Evolutionary conservation across 2,888 invertebrate genomes (phyloP).

Genomic region (Lasioglossum zephyrum): DNA sequence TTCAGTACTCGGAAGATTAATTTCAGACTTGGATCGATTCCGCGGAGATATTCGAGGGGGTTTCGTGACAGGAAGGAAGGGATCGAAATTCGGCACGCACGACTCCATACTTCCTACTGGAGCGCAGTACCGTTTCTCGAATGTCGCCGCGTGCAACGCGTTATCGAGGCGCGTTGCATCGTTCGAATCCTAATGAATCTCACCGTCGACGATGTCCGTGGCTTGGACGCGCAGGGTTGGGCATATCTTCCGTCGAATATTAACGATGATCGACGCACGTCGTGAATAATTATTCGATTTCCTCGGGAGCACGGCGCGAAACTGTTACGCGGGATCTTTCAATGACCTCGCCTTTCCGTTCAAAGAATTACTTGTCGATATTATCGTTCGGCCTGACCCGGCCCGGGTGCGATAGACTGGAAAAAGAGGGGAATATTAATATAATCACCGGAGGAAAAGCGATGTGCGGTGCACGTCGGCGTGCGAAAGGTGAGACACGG

Average conservation of each 20-base stretch:
- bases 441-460: neutral
- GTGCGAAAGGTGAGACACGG: neutral
- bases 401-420: neutral
- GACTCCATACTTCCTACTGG: constrained; percentile 53
- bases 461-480: neutral
- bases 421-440: neutral
- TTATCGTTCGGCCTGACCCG: neutral
- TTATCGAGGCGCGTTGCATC: constrained; percentile 53
- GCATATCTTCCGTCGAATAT: constrained; percentile 54
- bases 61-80: constrained; percentile 1
- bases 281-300: constrained; percentile 39
- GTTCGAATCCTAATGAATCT: constrained; percentile 63
- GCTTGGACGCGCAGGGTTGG: constrained; percentile 31
- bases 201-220: constrained; percentile 23
- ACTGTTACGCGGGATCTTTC: neutral
- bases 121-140: constrained; percentile 58
- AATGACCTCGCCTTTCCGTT: constrained; percentile 2
- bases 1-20: too few relatives aligned
- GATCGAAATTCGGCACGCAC: constrained; percentile 16
- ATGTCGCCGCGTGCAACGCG: constrained; percentile 46
- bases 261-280: constrained; percentile 34
- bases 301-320: neutral
- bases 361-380: neutral
- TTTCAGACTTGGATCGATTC: neutral
- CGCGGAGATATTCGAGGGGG: neutral